phyloP scores from a whole-genome alignment of 2,113 vertebrate species.

The Taurulus bubalis region DNA sequence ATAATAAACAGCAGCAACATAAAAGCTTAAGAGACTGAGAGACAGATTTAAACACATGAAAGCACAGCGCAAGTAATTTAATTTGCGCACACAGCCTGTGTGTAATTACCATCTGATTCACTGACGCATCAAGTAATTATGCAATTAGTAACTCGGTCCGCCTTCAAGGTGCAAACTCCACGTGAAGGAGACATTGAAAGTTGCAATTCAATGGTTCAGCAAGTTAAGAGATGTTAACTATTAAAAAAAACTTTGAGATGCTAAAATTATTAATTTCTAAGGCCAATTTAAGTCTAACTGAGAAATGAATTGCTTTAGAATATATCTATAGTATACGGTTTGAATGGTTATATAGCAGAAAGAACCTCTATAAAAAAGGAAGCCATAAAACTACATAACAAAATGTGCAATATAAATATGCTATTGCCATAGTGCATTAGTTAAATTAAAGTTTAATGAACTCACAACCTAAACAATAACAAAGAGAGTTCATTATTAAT shows the following conservation, averaged over 20 bases:
- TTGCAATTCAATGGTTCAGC: background rate
- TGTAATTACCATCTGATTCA: slow-evolving; percentile 40
- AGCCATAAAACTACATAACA: background rate
- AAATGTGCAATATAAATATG: background rate
- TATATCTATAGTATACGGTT: background rate
- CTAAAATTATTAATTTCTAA: background rate
- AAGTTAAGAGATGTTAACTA: slow-evolving; percentile 27
- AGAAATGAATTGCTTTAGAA: background rate
- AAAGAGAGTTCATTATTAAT: background rate
- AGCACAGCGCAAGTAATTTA: slow-evolving; percentile 15
- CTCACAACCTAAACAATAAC: background rate
- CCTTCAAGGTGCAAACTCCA: slow-evolving; percentile 11
- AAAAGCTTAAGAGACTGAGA: background rate
- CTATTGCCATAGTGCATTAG: background rate
- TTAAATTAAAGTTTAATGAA: background rate
- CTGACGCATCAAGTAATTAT: slow-evolving; percentile 28
- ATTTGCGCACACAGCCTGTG: slow-evolving; percentile 13
- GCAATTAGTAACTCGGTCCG: slow-evolving; percentile 21
- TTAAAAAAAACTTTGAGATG: background rate
- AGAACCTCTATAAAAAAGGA: background rate
- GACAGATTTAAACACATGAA: slow-evolving; percentile 10
- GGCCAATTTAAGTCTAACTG: background rate
- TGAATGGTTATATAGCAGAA: background rate
- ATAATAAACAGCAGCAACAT: slow-evolving; percentile 13
- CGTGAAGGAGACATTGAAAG: slow-evolving; percentile 2